Conservation (phyloP, 2,888 invertebrate species). For the Caenorhabditis panamensis region DNA sequence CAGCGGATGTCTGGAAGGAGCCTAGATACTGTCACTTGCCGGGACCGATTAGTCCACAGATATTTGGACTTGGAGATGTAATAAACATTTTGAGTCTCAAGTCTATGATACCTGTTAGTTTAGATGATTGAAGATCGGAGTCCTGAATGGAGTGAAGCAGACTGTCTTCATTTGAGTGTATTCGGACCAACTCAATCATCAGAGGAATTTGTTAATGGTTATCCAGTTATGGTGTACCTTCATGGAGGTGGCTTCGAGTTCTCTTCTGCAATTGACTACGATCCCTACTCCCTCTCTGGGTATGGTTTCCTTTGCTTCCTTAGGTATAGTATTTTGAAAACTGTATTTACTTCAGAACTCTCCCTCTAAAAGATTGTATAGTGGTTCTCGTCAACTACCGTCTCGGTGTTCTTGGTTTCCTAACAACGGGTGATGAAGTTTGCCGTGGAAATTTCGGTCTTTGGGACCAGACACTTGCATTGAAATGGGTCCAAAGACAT, state of each 20-base stretch:
- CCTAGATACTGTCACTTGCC: constrained; percentile 64
- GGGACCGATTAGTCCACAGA: constrained; percentile 72
- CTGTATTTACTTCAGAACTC: no score
- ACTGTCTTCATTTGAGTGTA: constrained; percentile 68
- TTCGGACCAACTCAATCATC: constrained; percentile 68
- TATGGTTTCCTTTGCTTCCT: no score
- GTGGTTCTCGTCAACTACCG: constrained; percentile 75
- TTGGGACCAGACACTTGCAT: constrained; percentile 78
- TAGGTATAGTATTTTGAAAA: no score
- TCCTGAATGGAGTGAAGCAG: constrained; percentile 59
- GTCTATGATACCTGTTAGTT: no score
- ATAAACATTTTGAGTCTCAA: constrained; percentile 41
- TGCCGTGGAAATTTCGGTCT: constrained; percentile 74
- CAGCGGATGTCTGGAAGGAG: constrained; percentile 61
- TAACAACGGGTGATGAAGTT: constrained; percentile 58
- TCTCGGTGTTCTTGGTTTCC: constrained; percentile 73
- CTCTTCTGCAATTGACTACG: constrained; percentile 29
- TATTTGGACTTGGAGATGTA: constrained; percentile 54
- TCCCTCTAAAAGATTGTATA: constrained; percentile 73
- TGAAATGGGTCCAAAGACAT: constrained; percentile 78
- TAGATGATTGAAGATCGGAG: constrained; percentile 19
- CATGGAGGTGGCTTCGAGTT: constrained; percentile 72
- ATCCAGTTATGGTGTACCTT: constrained; percentile 70
- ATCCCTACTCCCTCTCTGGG: constrained; percentile 41
- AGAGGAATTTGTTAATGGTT: constrained; percentile 47